phyloP scores from a whole-genome alignment of 2,113 vertebrate species.

The Aspiorhynchus laticeps region DNA sequence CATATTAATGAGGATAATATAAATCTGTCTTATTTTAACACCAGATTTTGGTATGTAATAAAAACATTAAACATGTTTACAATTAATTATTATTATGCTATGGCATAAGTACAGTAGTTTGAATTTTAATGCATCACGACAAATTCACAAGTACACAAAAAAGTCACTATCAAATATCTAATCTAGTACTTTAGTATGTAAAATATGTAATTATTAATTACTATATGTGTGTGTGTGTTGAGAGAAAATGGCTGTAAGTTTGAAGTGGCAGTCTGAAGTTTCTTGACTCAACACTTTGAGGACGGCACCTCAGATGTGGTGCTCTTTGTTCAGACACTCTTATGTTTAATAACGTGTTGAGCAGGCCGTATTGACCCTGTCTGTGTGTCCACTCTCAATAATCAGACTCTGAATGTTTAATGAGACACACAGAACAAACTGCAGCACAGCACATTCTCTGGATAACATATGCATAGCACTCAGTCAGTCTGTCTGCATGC shows the following conservation, averaged over 20 bases:
- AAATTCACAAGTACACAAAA: not conserved
- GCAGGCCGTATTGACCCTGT: constrained; percentile 73
- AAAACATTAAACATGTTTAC: not conserved
- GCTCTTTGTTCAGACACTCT: constrained; percentile 75
- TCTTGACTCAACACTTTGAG: constrained; percentile 67
- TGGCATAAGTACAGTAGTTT: not conserved
- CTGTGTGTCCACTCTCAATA: constrained; percentile 71
- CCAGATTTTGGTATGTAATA: not conserved
- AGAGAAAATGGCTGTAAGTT: not conserved
- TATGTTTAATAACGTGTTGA: constrained; percentile 74
- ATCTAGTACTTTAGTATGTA: too few species aligned
- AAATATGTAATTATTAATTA: not conserved
- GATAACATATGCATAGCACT: not conserved
- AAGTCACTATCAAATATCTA: not conserved
- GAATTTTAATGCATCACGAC: not conserved
- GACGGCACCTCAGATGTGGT: constrained; percentile 64
- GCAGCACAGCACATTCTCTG: not conserved
- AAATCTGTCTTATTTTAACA: not conserved
- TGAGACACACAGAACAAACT: not conserved
- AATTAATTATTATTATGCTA: too few species aligned
- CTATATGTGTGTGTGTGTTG: not conserved
- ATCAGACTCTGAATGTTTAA: constrained; percentile 59
- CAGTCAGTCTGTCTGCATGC: not conserved
- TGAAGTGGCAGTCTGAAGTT: constrained; percentile 39
- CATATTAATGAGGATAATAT: not conserved